Evolutionary conservation across 53 echinoderm and acorn worm species (phyloP).

Genomic region (Glandiceps talaboti): DNA sequence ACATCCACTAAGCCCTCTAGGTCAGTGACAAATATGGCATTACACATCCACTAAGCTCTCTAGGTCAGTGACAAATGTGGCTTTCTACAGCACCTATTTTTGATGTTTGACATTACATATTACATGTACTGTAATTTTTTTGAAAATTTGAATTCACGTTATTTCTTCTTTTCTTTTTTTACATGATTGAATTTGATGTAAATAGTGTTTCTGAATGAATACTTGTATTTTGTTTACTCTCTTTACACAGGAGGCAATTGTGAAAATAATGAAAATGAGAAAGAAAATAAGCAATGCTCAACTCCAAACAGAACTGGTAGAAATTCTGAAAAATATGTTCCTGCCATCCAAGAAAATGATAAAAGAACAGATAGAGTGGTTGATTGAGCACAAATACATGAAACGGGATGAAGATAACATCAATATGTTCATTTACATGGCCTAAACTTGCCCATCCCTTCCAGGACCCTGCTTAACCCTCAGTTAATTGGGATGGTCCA

Average conservation of each 20-base stretch:
- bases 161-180: too few species aligned
- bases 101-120: too few species aligned
- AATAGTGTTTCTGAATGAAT: too few species aligned
- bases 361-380: conserved; percentile 97
- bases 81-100: too few species aligned
- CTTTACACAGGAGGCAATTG: conserved; percentile 78
- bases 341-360: conserved; percentile 99
- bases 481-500: too few species aligned
- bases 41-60: too few species aligned
- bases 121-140: too few species aligned
- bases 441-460: conserved; percentile 12
- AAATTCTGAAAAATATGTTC: conserved; percentile 99
- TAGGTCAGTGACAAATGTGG: too few species aligned
- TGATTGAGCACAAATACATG: conserved; percentile 99
- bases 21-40: too few species aligned
- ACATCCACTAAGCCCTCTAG: too few species aligned
- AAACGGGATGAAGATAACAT: conserved; percentile 87
- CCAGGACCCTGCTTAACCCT: not conserved
- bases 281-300: conserved; percentile 94
- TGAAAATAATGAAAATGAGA: conserved; percentile 99
- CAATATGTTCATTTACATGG: conserved; percentile 77
- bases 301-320: conserved; percentile 93
- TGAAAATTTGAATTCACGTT: too few species aligned
- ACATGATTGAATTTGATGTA: too few species aligned
- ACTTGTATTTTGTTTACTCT: not conserved